A percentile compares a stretch with the other conserved stretches of the same genome.
These are phyloP conservation scores for Decapterus maruadsi DNA, from an alignment of 2,797 vertebrate species.

Conservation along the genomic window DNA sequence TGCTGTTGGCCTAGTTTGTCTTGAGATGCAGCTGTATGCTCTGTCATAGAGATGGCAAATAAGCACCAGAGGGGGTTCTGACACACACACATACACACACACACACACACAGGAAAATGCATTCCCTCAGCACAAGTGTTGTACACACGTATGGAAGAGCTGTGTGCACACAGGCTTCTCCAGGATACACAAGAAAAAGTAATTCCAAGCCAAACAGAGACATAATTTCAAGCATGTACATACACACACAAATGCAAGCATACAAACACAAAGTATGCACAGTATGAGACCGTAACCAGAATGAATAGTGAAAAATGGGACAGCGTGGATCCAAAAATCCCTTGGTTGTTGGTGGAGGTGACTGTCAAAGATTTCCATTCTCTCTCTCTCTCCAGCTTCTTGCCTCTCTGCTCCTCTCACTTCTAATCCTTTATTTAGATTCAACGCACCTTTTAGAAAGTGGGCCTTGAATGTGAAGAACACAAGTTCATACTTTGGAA, in stretches of 20 bases:
- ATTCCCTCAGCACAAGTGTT: slow-evolving; percentile 7
- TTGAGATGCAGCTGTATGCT: slow-evolving; percentile 77
- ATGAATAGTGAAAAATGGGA: slow-evolving; percentile 57
- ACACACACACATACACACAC: slow-evolving; percentile 21
- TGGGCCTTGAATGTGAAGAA: neutral
- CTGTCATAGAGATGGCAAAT: slow-evolving; percentile 76
- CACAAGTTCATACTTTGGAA: neutral
- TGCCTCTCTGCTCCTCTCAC: neutral
- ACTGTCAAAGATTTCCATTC: slow-evolving; percentile 41
- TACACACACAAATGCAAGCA: neutral
- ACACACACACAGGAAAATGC: slow-evolving; percentile 16
- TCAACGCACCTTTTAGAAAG: neutral
- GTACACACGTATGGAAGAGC: slow-evolving; percentile 7
- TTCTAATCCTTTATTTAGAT: slow-evolving; percentile 1
- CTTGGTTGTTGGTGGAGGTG: slow-evolving; percentile 37
- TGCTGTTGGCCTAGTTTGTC: slow-evolving; percentile 77
- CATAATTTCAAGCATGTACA: slow-evolving; percentile 1
- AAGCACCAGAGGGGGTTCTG: slow-evolving; percentile 72
- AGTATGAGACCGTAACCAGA: slow-evolving; percentile 22
- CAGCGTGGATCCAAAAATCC: slow-evolving; percentile 33
- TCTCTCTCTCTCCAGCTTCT: slow-evolving; percentile 18
- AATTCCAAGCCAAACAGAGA: slow-evolving; percentile 18
- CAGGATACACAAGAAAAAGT: slow-evolving; percentile 29
- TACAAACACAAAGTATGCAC: slow-evolving; percentile 13
- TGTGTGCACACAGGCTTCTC: slow-evolving; percentile 23